Conservation (phyloP, 2,113 vertebrate genomes). For the Phoenicopterus ruber region DNA sequence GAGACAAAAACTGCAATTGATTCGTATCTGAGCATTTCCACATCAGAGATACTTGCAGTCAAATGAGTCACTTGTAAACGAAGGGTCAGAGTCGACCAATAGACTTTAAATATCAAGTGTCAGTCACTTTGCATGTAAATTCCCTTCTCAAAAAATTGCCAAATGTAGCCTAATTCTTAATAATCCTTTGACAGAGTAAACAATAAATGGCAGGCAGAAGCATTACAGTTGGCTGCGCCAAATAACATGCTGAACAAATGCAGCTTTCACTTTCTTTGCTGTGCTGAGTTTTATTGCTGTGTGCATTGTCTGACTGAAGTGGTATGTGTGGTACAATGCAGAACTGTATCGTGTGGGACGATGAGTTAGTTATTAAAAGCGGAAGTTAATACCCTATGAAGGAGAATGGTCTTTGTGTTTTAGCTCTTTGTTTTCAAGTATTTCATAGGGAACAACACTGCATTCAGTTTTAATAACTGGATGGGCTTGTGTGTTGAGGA, state of each 20-base stretch:
- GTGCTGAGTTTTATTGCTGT: slow-evolving; percentile 57
- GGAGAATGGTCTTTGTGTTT: slow-evolving; percentile 3
- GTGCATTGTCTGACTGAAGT: slow-evolving; percentile 46
- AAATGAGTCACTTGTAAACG: slow-evolving; percentile 57
- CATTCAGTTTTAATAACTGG: slow-evolving; percentile 47
- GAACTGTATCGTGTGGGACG: not conserved
- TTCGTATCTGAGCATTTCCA: slow-evolving; percentile 55
- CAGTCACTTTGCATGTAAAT: slow-evolving; percentile 53
- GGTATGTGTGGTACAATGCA: slow-evolving; percentile 14
- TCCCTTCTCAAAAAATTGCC: slow-evolving; percentile 9
- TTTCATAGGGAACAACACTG: slow-evolving; percentile 2
- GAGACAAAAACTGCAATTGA: slow-evolving; percentile 63
- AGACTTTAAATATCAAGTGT: slow-evolving; percentile 56
- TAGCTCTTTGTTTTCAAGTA: slow-evolving; percentile 26
- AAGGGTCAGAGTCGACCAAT: slow-evolving; percentile 49
- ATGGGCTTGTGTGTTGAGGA: not conserved
- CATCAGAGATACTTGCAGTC: slow-evolving; percentile 60
- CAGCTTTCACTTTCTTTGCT: slow-evolving; percentile 62
- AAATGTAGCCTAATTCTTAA: slow-evolving; percentile 53
- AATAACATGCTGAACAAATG: slow-evolving; percentile 62
- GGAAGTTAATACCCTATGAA: slow-evolving; percentile 27
- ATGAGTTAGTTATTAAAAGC: not conserved
- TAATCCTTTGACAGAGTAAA: slow-evolving; percentile 59
- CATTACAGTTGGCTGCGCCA: slow-evolving; percentile 53
- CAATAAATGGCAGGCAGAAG: slow-evolving; percentile 53